phyloP scores from a whole-genome alignment of 2,888 invertebrate species.

The Nomada flava region DNA sequence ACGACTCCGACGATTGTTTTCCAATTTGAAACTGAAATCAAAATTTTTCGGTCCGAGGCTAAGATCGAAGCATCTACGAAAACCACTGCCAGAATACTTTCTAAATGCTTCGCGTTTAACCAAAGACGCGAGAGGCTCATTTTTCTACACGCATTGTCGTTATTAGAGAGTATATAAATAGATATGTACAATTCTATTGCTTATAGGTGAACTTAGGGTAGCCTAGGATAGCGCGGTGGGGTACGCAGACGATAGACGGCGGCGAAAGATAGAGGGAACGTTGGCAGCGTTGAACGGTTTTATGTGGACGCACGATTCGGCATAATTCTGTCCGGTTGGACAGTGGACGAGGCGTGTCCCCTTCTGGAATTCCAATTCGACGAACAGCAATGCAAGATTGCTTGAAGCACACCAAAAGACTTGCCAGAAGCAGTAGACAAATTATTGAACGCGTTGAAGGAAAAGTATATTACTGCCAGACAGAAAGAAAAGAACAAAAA shows the following conservation, averaged over 20 bases:
- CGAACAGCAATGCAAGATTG: neutral
- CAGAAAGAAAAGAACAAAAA: neutral
- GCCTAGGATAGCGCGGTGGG: constrained; percentile 67
- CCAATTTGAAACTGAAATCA: constrained; percentile 76
- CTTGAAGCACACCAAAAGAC: too few species aligned
- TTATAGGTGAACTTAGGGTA: constrained; percentile 73
- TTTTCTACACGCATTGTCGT: constrained; percentile 84
- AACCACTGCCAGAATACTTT: constrained; percentile 82
- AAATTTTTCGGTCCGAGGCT: constrained; percentile 80
- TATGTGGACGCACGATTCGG: constrained; percentile 13
- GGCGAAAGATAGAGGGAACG: constrained; percentile 43
- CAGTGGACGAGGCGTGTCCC: too few species aligned
- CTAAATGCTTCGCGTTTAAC: constrained; percentile 83
- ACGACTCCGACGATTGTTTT: constrained; percentile 47
- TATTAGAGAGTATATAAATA: constrained; percentile 65
- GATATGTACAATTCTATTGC: constrained; percentile 70
- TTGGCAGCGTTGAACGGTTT: constrained; percentile 33
- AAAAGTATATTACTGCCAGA: constrained; percentile 51
- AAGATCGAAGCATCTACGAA: constrained; percentile 82
- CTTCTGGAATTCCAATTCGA: neutral
- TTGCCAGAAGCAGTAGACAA: neutral
- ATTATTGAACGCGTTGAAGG: constrained; percentile 1
- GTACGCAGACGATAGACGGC: constrained; percentile 43
- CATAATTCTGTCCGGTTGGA: too few species aligned
- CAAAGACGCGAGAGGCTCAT: constrained; percentile 82